Base-by-base conservation (phyloP, 2,888 invertebrate species). In the Sipha maydis region DNA sequence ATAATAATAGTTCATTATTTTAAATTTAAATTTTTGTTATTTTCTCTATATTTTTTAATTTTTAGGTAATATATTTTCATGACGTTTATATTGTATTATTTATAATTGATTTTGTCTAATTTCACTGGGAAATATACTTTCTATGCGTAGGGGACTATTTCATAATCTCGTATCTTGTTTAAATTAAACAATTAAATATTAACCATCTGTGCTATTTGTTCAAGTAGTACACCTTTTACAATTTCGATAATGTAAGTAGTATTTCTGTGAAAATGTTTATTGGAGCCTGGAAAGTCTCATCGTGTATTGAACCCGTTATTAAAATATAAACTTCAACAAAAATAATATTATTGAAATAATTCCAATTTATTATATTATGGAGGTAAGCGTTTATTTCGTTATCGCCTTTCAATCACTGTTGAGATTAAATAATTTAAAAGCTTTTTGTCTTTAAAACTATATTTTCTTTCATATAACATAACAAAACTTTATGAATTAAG, bases 391-490 rank as follows among this genome's bases (percentile, higher is more conserved):
- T 19, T 9, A 31, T 71, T 69, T 71, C 48, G 71, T 71, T 71
- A 83, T 48, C 31, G 21, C 1, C 14, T 28, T 83, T 83, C 83
- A 41, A 71, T 83, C 31, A 83, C 28, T 80, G 17, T 79, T 79
- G 31, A 31, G 71, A 14, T 48, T 14, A 31, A 48, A 71, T 83
- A 3, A 21, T 82, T 82, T 82, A 82, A 82, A 82, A 82, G 82
- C 28, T 82, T 82, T 82, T 69, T 69, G 48, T 80, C 17, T 80
- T 80, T 25, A 28, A 28, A 11, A n/a, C 69, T 11, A n/a, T 69
- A 34, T 17, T 19, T 5, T 71, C 17, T 21, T 38, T 31, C 7
- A 71, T 3, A 14, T 5, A 61, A n/a, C 8, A 61, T 61, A 25
- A 34, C 28, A 34, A 61, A 79, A 79, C 61, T 79, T 79, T 34